phyloP scores from a whole-genome alignment of 2,797 vertebrate genomes.

The Micropoecilia bifurca region DNA sequence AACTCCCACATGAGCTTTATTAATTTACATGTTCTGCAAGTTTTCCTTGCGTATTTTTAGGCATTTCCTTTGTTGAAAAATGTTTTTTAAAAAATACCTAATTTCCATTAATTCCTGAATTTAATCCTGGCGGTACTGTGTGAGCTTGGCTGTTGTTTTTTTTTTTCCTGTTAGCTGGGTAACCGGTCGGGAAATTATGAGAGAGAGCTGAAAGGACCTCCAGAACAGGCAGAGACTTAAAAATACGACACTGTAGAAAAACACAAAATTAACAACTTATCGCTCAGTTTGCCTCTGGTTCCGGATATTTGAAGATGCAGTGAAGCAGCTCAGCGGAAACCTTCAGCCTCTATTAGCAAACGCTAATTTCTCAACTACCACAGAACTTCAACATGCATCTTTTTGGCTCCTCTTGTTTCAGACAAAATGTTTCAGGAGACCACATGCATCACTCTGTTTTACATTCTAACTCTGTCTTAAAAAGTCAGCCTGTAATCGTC shows the following conservation, averaged over 20 bases:
- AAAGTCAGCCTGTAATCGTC: constrained; percentile 47
- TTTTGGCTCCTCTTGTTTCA: constrained; percentile 2
- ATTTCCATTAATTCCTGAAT: constrained; percentile 56
- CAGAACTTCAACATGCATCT: constrained; percentile 24
- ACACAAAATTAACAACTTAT: constrained; percentile 34
- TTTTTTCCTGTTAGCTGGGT: constrained; percentile 45
- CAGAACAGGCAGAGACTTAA: constrained; percentile 19
- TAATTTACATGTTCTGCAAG: not conserved
- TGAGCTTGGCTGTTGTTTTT: constrained; percentile 17
- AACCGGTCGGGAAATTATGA: constrained; percentile 42
- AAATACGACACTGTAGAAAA: constrained; percentile 16
- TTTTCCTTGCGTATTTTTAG: constrained; percentile 44
- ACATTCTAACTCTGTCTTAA: constrained; percentile 44
- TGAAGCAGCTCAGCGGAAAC: constrained; percentile 22
- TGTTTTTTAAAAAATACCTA: constrained; percentile 71
- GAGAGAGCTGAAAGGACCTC: constrained; percentile 29
- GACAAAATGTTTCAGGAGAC: constrained; percentile 27
- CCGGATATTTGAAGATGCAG: constrained; percentile 30
- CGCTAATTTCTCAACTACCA: constrained; percentile 6
- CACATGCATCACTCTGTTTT: constrained; percentile 17
- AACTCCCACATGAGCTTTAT: too few species aligned
- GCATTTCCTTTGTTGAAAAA: constrained; percentile 71
- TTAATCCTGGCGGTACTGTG: constrained; percentile 66
- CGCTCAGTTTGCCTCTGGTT: constrained; percentile 29
- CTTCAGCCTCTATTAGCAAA: constrained; percentile 25